Base-by-base conservation (phyloP, 1,140 invertebrate genomes). In the Idris sp. region DNA sequence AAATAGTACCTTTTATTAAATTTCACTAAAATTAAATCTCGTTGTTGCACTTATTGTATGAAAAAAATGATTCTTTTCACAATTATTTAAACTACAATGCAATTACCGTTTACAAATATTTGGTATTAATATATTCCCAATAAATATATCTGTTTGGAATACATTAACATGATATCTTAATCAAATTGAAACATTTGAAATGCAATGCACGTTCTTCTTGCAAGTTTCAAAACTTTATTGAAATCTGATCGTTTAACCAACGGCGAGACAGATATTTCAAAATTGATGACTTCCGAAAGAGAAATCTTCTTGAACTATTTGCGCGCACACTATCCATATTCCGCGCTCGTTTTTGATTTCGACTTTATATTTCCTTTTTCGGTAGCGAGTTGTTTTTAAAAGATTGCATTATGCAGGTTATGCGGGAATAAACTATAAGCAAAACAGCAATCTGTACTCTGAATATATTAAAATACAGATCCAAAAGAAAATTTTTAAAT, bases 351-450 rank as follows among this genome's bases (percentile, higher is more conserved):
- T 69, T 75, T 59, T 58, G 56, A 75, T 75, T 59, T 65, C 13
- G 64, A 68, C 54, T 74, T 74, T 62, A 74, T 68, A 62, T 68
- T 62, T 74, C 56, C 62, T 44, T 51, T 62, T 68, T 67, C 56
- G 19, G 14, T n/a, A 8, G 8, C 38, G 38, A 62, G 49, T 68
- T 67, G 62, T 56, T 67, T 41, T 54, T 56, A 61, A 61, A 68
- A 49, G 31, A 41, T 33, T 59, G 28, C 53, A 53, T 61, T 67
- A 61, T 74, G 59, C 59, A 73, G 59, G 51, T 58, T 59, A 58
- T 28, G 44, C 28, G 35, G 36, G 59, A 35, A 53, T 73, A 73
- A 73, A 64, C 59, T 67, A 53, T 61, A 13, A 59, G 61, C 26
- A 4, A 36, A 67, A 61, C 48, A 61, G 71, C 71, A 61, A 67